Percentiles rank a stretch among this genome's conserved stretches.
phyloP scores from a whole-genome alignment of 2,113 vertebrate species.

The Peucedramus taeniatus region DNA sequence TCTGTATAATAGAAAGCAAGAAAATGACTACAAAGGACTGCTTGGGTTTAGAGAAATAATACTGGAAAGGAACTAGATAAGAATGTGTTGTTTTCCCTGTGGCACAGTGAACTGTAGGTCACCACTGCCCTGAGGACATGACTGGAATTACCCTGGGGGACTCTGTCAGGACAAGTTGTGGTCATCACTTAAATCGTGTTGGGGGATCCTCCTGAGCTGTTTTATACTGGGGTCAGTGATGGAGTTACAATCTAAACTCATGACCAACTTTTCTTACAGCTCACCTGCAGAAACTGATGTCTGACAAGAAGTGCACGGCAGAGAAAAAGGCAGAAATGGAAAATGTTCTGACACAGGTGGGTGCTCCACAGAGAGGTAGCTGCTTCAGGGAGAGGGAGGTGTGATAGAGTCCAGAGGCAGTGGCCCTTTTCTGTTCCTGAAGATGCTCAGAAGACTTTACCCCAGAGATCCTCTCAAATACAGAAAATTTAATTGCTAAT shows the following conservation, averaged over 20 bases:
- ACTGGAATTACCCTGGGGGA: neutral
- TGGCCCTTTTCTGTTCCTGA: neutral
- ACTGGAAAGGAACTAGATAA: neutral
- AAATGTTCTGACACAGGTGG: slow-evolving; percentile 87
- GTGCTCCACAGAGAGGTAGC: neutral
- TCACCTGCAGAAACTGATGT: slow-evolving; percentile 95
- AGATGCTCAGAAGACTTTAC: neutral
- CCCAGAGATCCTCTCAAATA: neutral
- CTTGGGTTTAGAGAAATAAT: neutral
- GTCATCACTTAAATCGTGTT: neutral
- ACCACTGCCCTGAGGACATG: neutral
- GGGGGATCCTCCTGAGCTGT: neutral
- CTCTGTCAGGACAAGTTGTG: neutral
- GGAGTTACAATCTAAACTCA: neutral
- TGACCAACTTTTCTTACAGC: slow-evolving; percentile 57
- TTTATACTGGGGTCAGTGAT: neutral
- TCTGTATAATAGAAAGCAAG: neutral
- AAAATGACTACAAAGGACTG: neutral
- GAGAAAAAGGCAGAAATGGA: slow-evolving; percentile 96
- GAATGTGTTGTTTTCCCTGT: neutral
- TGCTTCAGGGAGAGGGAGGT: neutral
- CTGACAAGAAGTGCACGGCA: slow-evolving; percentile 92
- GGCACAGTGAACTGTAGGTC: neutral
- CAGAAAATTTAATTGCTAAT: neutral
- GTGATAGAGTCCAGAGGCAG: neutral